Percentiles rank a stretch among this genome's conserved stretches.
Conservation (phyloP, 2,888 invertebrate genomes). For the Myathropa florea region DNA sequence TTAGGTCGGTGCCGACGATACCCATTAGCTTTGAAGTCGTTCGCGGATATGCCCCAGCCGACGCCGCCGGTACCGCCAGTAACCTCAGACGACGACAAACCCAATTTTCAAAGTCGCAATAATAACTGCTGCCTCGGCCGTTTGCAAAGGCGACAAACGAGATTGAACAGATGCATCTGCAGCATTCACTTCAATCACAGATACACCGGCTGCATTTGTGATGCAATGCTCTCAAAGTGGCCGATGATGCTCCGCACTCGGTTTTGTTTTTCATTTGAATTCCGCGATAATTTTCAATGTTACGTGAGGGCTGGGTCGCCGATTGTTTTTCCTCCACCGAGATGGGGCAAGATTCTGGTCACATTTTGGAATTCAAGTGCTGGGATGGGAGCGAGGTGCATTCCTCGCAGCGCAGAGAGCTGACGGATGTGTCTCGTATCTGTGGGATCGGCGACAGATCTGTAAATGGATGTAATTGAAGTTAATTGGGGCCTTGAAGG, state of each 20-base stretch:
- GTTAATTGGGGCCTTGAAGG: conserved; percentile 3
- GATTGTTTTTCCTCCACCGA: neutral
- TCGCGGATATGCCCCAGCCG: neutral
- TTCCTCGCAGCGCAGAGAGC: neutral
- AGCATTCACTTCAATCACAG: neutral
- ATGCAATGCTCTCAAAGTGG: conserved; percentile 23
- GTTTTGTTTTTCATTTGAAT: conserved; percentile 23
- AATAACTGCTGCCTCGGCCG: conserved; percentile 9
- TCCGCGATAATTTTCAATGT: conserved; percentile 51
- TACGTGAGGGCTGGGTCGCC: conserved; percentile 39
- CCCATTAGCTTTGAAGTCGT: neutral
- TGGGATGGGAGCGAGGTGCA: neutral
- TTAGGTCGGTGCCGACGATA: neutral
- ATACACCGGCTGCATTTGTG: neutral
- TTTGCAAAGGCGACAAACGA: too few species aligned
- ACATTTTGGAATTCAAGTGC: conserved; percentile 1
- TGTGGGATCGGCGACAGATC: neutral
- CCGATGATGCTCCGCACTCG: conserved; percentile 12
- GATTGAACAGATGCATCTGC: conserved; percentile 7
- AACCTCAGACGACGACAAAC: conserved; percentile 4
- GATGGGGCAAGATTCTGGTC: neutral
- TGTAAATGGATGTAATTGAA: conserved; percentile 7
- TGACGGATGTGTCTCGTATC: neutral
- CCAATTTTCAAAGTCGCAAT: conserved; percentile 31
- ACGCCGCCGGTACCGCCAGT: neutral